Evolutionary conservation across 2,888 invertebrate genomes (phyloP), one percentile per base, ranked within the genome.

Genomic region (Phengaris arion): DNA sequence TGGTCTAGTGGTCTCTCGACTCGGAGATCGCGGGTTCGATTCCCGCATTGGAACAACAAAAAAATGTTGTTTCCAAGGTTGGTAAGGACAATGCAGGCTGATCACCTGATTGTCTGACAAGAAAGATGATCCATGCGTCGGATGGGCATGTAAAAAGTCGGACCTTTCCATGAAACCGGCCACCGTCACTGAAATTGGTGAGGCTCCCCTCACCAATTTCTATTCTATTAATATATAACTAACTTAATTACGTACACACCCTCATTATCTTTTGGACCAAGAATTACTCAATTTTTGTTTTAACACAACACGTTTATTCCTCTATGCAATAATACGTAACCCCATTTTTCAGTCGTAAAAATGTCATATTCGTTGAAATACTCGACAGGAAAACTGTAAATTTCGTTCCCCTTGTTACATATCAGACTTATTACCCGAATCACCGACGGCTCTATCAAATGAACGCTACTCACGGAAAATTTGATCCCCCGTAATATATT

Each of bases 341-440:
- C 72, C 72, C 54, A 52, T 72, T 15, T 70, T 51, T 51, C 51
- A 12, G 70, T 70, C 72, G 52, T 72, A 72, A 72, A 52, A 72
- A 12, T 51, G 52, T 72, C 72, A 54, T 52, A 52, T 10, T 7
- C 15, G 15, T 52, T 72, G 72, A 70, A 70, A 70, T 70, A 70
- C 70, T 52, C 52, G 7, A 54, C 72, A 52, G 52, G 54, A 52
- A 54, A 54, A 54, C 54, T 52, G 54, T 72, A 72, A 72, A 72
- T 54, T 72, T 13, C 8, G 12, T 15, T 35, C 54, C 54, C 70
- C 54, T 72, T 45, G 64, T 64, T 64, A 64, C 64, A 45, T 45
- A 64, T 64, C 64, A 64, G 35, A 35, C 64, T 64, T 64, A 64
- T 64, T 64, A 64, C 64, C 35, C 35, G 12, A 64, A 64, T 64